Base-by-base conservation (phyloP, 1,140 invertebrate species). In the Galendromus occidentalis region DNA sequence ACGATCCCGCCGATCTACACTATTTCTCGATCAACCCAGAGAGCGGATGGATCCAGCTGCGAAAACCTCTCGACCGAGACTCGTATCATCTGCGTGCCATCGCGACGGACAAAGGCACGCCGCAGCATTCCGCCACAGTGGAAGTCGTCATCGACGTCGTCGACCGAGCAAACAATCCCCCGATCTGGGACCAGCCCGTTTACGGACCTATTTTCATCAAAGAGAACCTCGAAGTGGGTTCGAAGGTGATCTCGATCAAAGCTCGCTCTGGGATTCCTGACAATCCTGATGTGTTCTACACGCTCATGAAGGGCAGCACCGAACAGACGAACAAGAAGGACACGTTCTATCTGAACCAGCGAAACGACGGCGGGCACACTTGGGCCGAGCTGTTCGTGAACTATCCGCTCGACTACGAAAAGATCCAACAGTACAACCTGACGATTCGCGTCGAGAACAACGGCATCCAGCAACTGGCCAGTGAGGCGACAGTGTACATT, bases 201-300 rank as follows among this genome's bases (percentile, higher is more conserved):
- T 93, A 93, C 83, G 88, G 88, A 80, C 88, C 88, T 80, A 89
- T 89, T 82, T 85, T 86, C 83, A 87, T 93, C 83, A 86, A 86
- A 84, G 90, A 94, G 86, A 92, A 92, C 86, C 87, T 91, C 82
- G 90, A 87, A 84, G 87, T 92, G 82, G 88, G 90, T 84, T 90
- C 88, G 80, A 85, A 88, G 83, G 88, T 94, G 82, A 91, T 87
- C 80, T 86, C 88, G 80, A 84, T 92, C 78, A 92, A 91, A 85
- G 89, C 89, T 82, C 70, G 89, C 79, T 93, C 90, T 75, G 90
- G 90, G 65, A 94, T 94, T 74, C 88, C 92, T 76, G 88, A 88
- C 75, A 93, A 92, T 78, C 90, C 90, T 29, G 90, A 87, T 67
- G 89, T 94, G 67, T 93, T 91, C 81, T 93, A 93, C 77, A 86